A percentile compares a stretch with the other conserved stretches of the same genome.
Conservation (phyloP, 1,140 invertebrate genomes). For the Thaumatotibia leucotreta region DNA sequence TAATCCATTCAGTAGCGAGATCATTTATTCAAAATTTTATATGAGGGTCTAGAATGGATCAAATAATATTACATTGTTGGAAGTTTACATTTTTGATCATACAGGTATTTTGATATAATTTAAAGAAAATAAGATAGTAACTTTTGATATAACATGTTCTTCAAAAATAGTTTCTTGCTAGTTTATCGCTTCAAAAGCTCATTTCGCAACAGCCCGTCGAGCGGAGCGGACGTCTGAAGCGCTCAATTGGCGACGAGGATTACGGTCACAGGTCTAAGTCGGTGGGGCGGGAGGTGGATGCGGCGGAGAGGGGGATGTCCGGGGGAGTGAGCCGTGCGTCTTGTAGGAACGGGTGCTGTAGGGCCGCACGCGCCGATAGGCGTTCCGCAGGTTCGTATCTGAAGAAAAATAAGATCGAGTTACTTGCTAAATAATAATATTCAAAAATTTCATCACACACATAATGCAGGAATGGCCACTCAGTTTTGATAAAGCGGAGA, state of each 20-base stretch:
- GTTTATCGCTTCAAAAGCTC: not conserved
- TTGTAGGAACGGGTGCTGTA: slow-evolving; percentile 44
- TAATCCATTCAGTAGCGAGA: not conserved
- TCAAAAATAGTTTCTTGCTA: no score
- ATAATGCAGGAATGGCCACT: no score
- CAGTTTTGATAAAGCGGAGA: no score
- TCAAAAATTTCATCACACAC: no score
- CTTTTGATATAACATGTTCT: no score
- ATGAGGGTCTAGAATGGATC: not conserved
- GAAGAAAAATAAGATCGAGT: no score
- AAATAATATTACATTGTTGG: not conserved
- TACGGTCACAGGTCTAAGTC: not conserved
- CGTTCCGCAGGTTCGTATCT: slow-evolving; percentile 46
- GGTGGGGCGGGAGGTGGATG: not conserved
- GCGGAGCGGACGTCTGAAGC: not conserved
- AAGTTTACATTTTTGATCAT: no score
- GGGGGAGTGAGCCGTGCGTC: slow-evolving; percentile 44
- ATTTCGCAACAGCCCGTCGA: not conserved
- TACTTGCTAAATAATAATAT: no score
- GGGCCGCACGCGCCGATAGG: slow-evolving; percentile 45
- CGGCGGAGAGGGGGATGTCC: slow-evolving; percentile 22
- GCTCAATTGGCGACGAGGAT: not conserved
- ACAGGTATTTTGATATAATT: no score
- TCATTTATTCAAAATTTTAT: not conserved
- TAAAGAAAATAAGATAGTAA: no score